Percentiles rank a stretch among this genome's conserved stretches.
Evolutionary conservation across 64 coral and sea anemone species (phyloP).

Genomic region (Exaiptasia diaphana): DNA sequence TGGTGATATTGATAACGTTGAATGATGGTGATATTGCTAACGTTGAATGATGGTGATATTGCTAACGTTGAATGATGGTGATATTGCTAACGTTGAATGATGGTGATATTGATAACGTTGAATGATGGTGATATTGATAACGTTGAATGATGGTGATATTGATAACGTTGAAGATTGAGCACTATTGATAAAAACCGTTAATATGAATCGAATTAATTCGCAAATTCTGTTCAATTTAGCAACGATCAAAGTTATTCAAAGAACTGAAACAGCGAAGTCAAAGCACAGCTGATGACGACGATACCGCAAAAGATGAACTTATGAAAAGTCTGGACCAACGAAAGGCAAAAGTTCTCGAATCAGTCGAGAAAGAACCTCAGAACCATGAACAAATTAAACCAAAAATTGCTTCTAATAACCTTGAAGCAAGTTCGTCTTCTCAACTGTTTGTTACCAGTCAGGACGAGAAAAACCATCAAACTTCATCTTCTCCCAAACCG

Average conservation of each 20-base stretch:
- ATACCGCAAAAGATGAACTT: slow-evolving; percentile 28
- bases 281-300: slow-evolving; percentile 16
- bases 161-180: too few species aligned
- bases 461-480: neutral
- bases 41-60: too few species aligned
- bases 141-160: too few species aligned
- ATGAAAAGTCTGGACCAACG: slow-evolving; percentile 10
- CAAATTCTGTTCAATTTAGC: neutral
- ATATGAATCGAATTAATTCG: neutral
- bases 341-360: neutral
- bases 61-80: too few species aligned
- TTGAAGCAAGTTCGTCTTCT: neutral
- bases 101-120: too few species aligned
- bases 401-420: neutral
- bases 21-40: too few species aligned
- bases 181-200: too few species aligned
- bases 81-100: too few species aligned
- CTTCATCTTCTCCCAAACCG: slow-evolving; percentile 10
- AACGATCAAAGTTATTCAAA: slow-evolving; percentile 25
- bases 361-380: neutral
- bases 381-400: neutral
- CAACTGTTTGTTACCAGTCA: too few species aligned
- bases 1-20: too few species aligned
- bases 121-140: too few species aligned
- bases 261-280: slow-evolving; percentile 4